Evolutionary conservation across 2,113 vertebrate genomes (phyloP).

Genomic region (Larimichthys polyactis): DNA sequence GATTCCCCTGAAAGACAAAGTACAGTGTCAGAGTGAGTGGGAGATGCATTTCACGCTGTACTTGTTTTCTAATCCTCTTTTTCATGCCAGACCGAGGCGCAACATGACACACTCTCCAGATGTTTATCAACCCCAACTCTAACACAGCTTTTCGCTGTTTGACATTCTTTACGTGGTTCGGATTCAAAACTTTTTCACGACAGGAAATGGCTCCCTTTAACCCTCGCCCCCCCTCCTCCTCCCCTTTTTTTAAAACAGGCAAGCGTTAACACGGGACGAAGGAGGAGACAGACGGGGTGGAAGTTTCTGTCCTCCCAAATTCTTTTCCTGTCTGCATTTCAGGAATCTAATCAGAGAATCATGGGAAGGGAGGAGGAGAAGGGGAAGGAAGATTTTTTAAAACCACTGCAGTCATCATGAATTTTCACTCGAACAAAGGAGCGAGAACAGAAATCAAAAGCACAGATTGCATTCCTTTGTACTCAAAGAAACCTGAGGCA

Average conservation of each 20-base stretch:
- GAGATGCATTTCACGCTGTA: slow-evolving; percentile 43
- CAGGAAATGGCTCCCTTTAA: slow-evolving; percentile 53
- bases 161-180: slow-evolving; percentile 58
- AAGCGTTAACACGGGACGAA: slow-evolving; percentile 34
- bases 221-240: neutral
- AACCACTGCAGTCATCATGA: slow-evolving; percentile 21
- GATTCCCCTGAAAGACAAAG: slow-evolving; percentile 90
- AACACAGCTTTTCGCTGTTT: neutral
- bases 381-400: slow-evolving; percentile 13
- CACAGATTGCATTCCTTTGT: neutral
- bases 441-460: slow-evolving; percentile 15
- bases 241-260: neutral
- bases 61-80: slow-evolving; percentile 35
- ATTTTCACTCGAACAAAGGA: slow-evolving; percentile 8
- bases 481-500: neutral
- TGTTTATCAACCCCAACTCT: slow-evolving; percentile 41
- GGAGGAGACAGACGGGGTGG: slow-evolving; percentile 35
- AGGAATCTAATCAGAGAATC: slow-evolving; percentile 64
- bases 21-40: slow-evolving; percentile 33
- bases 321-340: slow-evolving; percentile 69
- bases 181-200: slow-evolving; percentile 23
- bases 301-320: slow-evolving; percentile 52
- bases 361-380: slow-evolving; percentile 32
- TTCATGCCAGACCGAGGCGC: slow-evolving; percentile 16
- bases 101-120: slow-evolving; percentile 57